A percentile compares a stretch with the other conserved stretches of the same genome.
Evolutionary conservation across 2,797 vertebrate species (phyloP).

Genomic region (Gambusia yucatana): DNA sequence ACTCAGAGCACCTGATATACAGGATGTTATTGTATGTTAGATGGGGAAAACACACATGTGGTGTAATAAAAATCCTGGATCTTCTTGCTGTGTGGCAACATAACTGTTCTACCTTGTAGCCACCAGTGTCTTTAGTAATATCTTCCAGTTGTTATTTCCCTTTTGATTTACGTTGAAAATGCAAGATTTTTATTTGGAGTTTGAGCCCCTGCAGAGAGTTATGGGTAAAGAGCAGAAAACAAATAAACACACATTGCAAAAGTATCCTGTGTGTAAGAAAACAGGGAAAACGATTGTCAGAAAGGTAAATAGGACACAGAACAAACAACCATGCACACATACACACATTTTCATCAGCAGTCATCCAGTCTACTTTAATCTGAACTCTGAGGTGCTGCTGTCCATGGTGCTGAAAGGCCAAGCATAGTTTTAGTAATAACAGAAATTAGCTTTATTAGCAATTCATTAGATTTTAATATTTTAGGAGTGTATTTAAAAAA

Average conservation of each 20-base stretch:
- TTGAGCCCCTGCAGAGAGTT: background rate
- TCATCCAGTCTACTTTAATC: background rate
- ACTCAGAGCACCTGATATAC: background rate
- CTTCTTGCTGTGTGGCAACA: background rate
- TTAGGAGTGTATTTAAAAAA: background rate
- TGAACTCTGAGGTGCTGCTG: background rate
- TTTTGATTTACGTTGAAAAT: slow-evolving; percentile 6
- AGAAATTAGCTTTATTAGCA: background rate
- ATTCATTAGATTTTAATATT: background rate
- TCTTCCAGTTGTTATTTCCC: slow-evolving; percentile 6
- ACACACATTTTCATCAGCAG: background rate
- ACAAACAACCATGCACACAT: too few species aligned
- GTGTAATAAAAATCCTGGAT: background rate
- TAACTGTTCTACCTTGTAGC: background rate
- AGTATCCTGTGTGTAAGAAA: background rate
- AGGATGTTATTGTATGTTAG: background rate
- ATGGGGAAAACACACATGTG: background rate
- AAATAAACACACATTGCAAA: background rate
- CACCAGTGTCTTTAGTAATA: background rate
- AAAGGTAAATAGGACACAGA: background rate
- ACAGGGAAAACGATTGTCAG: background rate
- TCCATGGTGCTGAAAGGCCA: background rate
- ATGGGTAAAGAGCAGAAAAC: background rate
- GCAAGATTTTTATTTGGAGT: background rate
- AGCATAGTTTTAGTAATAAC: background rate